A percentile compares a stretch with the other conserved stretches of the same genome.
Evolutionary conservation across 2,888 invertebrate genomes (phyloP).

Genomic region (Physocephala rufipes): DNA sequence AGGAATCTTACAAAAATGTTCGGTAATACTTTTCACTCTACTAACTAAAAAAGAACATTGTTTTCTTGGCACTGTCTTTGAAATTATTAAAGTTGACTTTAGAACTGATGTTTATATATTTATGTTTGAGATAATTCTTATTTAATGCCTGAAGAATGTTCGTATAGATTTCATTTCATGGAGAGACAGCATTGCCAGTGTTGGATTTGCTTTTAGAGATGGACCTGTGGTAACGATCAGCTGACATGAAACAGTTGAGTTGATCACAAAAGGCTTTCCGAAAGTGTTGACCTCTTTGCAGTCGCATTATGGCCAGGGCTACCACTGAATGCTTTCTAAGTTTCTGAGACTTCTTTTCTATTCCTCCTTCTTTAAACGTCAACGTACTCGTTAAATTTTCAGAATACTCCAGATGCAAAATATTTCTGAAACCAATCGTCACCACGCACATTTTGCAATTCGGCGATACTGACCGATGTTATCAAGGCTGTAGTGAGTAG

Average conservation of each 20-base stretch:
- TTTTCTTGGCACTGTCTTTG: slow-evolving; percentile 22
- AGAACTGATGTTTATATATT: slow-evolving; percentile 23
- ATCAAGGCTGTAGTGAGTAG: slow-evolving; percentile 24
- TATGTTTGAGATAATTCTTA: slow-evolving; percentile 14
- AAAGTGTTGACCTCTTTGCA: slow-evolving; percentile 44
- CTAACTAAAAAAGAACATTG: slow-evolving; percentile 26
- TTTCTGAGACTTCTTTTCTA: slow-evolving; percentile 8
- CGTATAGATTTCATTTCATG: slow-evolving; percentile 27
- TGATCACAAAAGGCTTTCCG: slow-evolving; percentile 41
- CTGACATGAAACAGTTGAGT: slow-evolving; percentile 27
- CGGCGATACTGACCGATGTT: slow-evolving; percentile 30
- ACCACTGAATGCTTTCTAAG: slow-evolving; percentile 36
- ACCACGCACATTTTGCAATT: slow-evolving; percentile 60
- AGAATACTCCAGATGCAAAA: slow-evolving; percentile 45
- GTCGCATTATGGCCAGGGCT: slow-evolving; percentile 28
- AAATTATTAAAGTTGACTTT: slow-evolving; percentile 1
- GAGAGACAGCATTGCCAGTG: slow-evolving; percentile 38
- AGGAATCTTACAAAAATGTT: slow-evolving; percentile 13
- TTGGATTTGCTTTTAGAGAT: slow-evolving; percentile 36
- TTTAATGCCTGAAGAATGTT: slow-evolving; percentile 32
- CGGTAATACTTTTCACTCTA: slow-evolving; percentile 28
- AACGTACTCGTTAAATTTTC: slow-evolving; percentile 45
- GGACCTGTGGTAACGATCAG: slow-evolving; percentile 28
- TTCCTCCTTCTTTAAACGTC: slow-evolving; percentile 37
- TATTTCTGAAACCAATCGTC: slow-evolving; percentile 47